Evolutionary conservation across 2,888 invertebrate species (phyloP).

Genomic region (Amphipoea lucens): DNA sequence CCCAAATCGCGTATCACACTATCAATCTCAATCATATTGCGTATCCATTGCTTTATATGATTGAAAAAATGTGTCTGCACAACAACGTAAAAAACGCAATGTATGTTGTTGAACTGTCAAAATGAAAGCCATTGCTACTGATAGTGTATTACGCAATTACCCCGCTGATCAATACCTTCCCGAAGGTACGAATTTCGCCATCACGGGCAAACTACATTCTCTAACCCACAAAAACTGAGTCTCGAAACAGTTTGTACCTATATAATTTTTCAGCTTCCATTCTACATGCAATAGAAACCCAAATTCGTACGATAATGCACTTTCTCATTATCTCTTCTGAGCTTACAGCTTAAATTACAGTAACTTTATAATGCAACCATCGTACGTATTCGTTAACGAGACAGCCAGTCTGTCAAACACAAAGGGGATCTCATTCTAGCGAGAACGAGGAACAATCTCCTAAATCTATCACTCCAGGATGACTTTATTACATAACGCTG

Average conservation of each 20-base stretch:
- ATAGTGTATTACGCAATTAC: no score
- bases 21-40: no score
- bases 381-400: constrained; percentile 55
- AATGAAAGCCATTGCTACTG: no score
- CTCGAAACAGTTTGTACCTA: not conserved
- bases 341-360: constrained; percentile 23
- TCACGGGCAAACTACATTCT: not conserved
- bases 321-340: constrained; percentile 21
- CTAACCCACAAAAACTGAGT: not conserved
- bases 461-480: constrained; percentile 61
- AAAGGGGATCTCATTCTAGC: constrained; percentile 45
- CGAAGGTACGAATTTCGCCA: not conserved
- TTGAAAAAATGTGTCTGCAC: no score
- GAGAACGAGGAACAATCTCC: constrained; percentile 55
- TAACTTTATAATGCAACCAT: constrained; percentile 32
- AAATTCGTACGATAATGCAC: constrained; percentile 13
- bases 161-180: not conserved
- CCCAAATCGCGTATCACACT: no score
- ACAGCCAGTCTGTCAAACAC: constrained; percentile 59
- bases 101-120: no score
- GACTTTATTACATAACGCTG: constrained; percentile 63
- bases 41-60: no score
- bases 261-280: not conserved
- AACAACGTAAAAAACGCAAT: no score
- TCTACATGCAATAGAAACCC: not conserved